Conservation (phyloP, 1,140 invertebrate genomes). For the Nomia melanderi region DNA sequence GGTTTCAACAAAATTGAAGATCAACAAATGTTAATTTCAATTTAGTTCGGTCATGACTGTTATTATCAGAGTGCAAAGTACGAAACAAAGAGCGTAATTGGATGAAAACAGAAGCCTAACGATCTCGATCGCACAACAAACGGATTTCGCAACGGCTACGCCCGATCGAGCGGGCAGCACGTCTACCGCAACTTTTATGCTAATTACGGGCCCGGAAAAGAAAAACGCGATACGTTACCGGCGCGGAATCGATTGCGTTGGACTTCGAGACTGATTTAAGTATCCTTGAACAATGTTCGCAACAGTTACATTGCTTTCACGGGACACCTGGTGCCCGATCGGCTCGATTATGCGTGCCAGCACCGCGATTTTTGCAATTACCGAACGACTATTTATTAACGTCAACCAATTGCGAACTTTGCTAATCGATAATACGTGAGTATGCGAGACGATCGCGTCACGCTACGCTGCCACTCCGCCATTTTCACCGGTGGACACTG, state of each 20-base stretch:
- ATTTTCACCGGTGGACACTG: conserved; percentile 6
- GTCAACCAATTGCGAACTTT: not conserved
- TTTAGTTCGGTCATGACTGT: no score
- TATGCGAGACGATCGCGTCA: conserved; percentile 18
- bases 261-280: conserved; percentile 63
- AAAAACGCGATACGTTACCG: conserved; percentile 52
- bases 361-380: conserved; percentile 8
- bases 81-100: no score
- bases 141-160: not conserved
- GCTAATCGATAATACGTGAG: conserved; percentile 5
- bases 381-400: conserved; percentile 33
- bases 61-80: no score
- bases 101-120: conserved; percentile 11
- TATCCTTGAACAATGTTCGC: conserved; percentile 53
- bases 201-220: conserved; percentile 54
- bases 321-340: conserved; percentile 44
- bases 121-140: conserved; percentile 31
- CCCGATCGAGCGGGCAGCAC: conserved; percentile 6
- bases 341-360: conserved; percentile 8
- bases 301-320: conserved; percentile 31
- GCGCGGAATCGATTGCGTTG: conserved; percentile 60
- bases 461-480: conserved; percentile 3
- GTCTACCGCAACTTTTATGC: conserved; percentile 50
- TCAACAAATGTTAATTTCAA: no score
- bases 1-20: no score